Base-by-base conservation (phyloP, 2,113 vertebrate species). In the Dendrocopos noguchii region DNA sequence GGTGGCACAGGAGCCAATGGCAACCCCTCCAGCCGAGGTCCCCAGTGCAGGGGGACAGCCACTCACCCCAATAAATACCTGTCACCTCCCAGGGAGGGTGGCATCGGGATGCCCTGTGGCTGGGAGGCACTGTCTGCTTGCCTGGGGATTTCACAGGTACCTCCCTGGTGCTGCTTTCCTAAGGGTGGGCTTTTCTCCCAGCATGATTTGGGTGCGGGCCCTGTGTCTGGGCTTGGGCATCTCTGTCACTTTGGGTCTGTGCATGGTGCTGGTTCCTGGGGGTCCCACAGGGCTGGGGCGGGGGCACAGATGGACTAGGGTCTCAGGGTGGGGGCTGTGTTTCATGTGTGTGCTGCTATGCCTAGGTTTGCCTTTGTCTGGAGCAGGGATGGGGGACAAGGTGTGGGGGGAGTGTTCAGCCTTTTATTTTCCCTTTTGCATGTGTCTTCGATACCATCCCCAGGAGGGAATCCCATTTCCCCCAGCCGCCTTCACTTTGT, bases 381-480 rank as follows among this genome's bases (percentile, higher is more conserved):
- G 86, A 92, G 65, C 53, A 68, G 75, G 53, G 59, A 75, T 13
- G 7, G 20, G 31, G 44, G 28, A 60, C 20, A 52, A 52, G 22
- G 50, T 52, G 50, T 52, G 50, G 7, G 50, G 31, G 56, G 67
- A 76, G 15, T 28, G 3, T 14, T 46, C 12, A 7, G 42, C 73
- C 80, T 88, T 90, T 93, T 90, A 80, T 95, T 93, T 87, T 82
- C 33, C 66, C 65, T 79, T 92, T 80, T 55, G 59, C 60, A 4
- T 87, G 64, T 63, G 78, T 34, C 85, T 91, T 31, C 94, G 64
- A 84, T 67, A 70, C 34, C 7, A 16, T 71, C 75, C 95, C 91
- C 93, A 74, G 80, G 91, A 91, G 94, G 87, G 91, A 94, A 95
- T 92, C 90, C 64, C 25, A 1, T 96, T 97, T 96, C 90, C 89